phyloP scores from a whole-genome alignment of 2,797 vertebrate genomes.

The Pangasius djambal region DNA sequence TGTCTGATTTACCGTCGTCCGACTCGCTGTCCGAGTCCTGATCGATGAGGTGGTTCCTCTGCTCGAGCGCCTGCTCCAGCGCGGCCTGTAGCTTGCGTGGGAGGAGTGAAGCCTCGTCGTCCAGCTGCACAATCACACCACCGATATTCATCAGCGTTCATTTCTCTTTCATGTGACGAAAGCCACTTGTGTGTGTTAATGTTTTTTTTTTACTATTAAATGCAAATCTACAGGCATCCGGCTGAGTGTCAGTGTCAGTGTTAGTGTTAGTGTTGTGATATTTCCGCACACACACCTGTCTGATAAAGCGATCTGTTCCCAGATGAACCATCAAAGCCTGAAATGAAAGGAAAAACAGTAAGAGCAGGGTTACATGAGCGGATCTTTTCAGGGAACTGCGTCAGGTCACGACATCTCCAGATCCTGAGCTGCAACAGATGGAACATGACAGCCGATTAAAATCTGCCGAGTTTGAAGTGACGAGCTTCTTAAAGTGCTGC shows the following conservation, averaged over 20 bases:
- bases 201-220: not conserved
- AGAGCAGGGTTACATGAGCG: not conserved
- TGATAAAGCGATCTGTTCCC: conserved; percentile 94
- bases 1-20: conserved; percentile 86
- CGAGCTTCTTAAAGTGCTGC: conserved; percentile 25
- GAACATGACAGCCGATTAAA: not conserved
- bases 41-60: conserved; percentile 94
- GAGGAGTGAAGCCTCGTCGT: conserved; percentile 94
- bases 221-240: not conserved
- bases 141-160: conserved; percentile 6
- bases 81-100: conserved; percentile 97
- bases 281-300: conserved; percentile 82
- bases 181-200: conserved; percentile 29
- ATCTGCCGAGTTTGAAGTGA: conserved; percentile 7
- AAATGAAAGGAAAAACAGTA: conserved; percentile 24
- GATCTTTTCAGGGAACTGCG: conserved; percentile 6
- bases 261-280: not conserved
- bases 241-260: too few species aligned
- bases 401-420: conserved; percentile 10
- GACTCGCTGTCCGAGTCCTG: conserved; percentile 98
- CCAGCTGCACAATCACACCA: conserved; percentile 82
- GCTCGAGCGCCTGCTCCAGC: conserved; percentile 95
- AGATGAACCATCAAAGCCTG: conserved; percentile 98
- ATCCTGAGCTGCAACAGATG: conserved; percentile 50
- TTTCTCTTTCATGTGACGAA: conserved; percentile 6